A percentile compares a stretch with the other conserved stretches of the same genome.
phyloP scores from a whole-genome alignment of 1,140 invertebrate species.

The Bombus impatiens region DNA sequence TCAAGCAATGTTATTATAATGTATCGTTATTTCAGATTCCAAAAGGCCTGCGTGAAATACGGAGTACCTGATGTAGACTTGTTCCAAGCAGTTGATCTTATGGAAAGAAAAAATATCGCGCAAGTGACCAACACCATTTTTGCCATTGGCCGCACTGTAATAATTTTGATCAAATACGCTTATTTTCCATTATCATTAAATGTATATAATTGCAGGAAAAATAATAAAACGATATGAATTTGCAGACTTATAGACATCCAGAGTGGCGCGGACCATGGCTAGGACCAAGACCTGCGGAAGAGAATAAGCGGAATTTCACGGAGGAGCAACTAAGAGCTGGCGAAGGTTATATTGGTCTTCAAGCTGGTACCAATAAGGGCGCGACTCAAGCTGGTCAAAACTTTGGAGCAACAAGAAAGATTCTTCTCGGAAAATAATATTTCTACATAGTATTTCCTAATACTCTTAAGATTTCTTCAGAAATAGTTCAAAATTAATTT shows the following conservation, averaged over 20 bases:
- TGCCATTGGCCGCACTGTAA: constrained; percentile 94
- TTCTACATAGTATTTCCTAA: background rate
- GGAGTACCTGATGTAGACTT: constrained; percentile 96
- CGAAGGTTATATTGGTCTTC: constrained; percentile 94
- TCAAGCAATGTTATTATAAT: background rate
- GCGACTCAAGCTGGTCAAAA: constrained; percentile 96
- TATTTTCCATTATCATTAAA: background rate
- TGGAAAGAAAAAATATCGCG: constrained; percentile 96
- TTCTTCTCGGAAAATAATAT: constrained; percentile 91
- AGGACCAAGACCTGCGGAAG: constrained; percentile 95
- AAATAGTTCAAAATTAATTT: constrained; percentile 8
- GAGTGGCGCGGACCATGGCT: constrained; percentile 95
- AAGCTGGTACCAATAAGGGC: constrained; percentile 98
- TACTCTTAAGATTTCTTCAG: constrained; percentile 12
- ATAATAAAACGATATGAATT: constrained; percentile 37
- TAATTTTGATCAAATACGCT: constrained; percentile 47
- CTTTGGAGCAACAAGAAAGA: constrained; percentile 95
- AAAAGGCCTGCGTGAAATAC: constrained; percentile 92
- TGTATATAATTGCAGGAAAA: background rate
- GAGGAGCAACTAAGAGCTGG: constrained; percentile 96
- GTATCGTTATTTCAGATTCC: constrained; percentile 87
- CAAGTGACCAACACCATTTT: constrained; percentile 96
- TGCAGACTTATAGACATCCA: constrained; percentile 92
- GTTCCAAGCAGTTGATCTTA: constrained; percentile 98
- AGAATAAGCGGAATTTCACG: constrained; percentile 95